Conservation (phyloP, 1,140 invertebrate genomes). For the Tribolium castaneum region DNA sequence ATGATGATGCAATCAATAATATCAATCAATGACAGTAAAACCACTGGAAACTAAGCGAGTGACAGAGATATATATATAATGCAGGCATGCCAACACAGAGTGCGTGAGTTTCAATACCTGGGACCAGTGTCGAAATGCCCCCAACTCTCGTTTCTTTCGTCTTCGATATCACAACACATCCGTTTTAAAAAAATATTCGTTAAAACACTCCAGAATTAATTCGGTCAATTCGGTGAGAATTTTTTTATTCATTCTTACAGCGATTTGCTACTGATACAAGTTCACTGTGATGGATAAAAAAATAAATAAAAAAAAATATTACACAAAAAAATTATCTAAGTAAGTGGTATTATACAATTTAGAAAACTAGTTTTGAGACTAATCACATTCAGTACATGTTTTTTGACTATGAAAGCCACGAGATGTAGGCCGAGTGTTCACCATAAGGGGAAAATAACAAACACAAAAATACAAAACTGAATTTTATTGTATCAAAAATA, state of each 20-base stretch:
- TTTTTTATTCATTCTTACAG: slow-evolving; percentile 8
- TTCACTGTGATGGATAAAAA: slow-evolving; percentile 15
- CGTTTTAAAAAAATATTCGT: slow-evolving; percentile 13
- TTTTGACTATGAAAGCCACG: neutral
- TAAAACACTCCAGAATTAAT: slow-evolving; percentile 5
- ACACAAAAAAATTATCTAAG: slow-evolving; percentile 25
- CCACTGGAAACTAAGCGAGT: slow-evolving; percentile 63
- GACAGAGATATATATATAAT: slow-evolving; percentile 57
- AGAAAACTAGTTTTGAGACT: slow-evolving; percentile 14
- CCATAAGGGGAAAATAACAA: neutral
- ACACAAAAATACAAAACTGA: neutral
- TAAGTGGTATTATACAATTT: slow-evolving; percentile 5
- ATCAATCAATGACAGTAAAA: slow-evolving; percentile 60
- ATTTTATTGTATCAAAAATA: neutral
- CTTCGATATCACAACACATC: slow-evolving; percentile 19
- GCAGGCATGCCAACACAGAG: slow-evolving; percentile 63
- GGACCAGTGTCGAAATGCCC: slow-evolving; percentile 40
- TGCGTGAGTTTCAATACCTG: slow-evolving; percentile 55
- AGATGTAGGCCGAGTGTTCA: neutral
- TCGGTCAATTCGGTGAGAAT: slow-evolving; percentile 16
- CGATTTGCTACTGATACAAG: slow-evolving; percentile 22
- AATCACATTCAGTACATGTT: slow-evolving; percentile 6
- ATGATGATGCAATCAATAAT: slow-evolving; percentile 39
- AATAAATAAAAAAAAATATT: neutral
- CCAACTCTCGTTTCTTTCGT: slow-evolving; percentile 19